Conservation (phyloP, 2,888 invertebrate genomes). For the Nemurella pictetii region DNA sequence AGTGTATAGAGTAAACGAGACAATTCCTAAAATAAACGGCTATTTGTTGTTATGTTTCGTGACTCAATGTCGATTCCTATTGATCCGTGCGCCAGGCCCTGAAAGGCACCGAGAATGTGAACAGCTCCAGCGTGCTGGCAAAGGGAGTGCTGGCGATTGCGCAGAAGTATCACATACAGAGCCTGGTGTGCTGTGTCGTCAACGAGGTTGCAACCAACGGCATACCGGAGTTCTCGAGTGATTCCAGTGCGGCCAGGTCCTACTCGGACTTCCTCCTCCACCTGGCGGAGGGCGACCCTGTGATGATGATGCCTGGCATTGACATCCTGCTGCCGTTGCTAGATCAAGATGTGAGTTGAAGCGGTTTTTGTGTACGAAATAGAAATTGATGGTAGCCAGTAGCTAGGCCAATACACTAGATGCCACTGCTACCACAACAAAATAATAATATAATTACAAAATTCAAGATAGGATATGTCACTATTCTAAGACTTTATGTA, state of each 20-base stretch:
- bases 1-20: no score
- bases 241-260: slow-evolving; percentile 46
- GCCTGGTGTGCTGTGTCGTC: not conserved
- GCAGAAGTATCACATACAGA: not conserved
- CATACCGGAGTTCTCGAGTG: slow-evolving; percentile 38
- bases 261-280: slow-evolving; percentile 62
- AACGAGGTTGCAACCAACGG: not conserved
- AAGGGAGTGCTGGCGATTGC: slow-evolving; percentile 8
- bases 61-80: no score
- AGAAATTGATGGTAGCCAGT: no score
- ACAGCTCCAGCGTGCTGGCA: not conserved
- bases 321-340: slow-evolving; percentile 64
- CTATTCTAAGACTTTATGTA: no score
- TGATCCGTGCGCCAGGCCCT: not conserved
- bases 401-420: no score
- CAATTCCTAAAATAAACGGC: no score
- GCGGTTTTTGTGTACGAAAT: no score
- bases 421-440: no score
- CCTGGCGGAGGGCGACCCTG: slow-evolving; percentile 64
- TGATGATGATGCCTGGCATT: slow-evolving; percentile 62
- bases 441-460: no score
- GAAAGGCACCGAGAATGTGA: not conserved
- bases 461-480: no score
- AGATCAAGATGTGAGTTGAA: slow-evolving; percentile 59
- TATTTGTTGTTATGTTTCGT: no score